Conservation (phyloP, 2,797 vertebrate species). For the Helostoma temminkii region DNA sequence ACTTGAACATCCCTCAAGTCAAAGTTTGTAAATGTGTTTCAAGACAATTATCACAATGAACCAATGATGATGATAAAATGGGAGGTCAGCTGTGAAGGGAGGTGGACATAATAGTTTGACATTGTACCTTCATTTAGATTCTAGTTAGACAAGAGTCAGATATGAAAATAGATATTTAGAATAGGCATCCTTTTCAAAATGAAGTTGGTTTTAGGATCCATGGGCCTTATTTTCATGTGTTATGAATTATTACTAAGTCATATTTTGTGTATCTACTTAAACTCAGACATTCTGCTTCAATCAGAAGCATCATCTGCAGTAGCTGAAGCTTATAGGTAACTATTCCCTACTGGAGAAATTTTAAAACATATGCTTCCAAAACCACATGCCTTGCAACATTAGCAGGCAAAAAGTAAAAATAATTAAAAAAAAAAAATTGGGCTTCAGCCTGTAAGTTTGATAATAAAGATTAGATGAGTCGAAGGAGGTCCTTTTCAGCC, state of each 20-base stretch:
- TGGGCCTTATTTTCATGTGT: too few species aligned
- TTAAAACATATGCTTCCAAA: slow-evolving; percentile 19
- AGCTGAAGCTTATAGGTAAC: slow-evolving; percentile 1
- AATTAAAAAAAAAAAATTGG: slow-evolving; percentile 7
- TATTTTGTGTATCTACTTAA: background rate
- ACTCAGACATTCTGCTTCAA: slow-evolving; percentile 17
- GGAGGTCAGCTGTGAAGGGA: slow-evolving; percentile 11
- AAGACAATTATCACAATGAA: slow-evolving; percentile 20
- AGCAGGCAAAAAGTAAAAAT: slow-evolving; percentile 1
- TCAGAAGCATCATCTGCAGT: background rate
- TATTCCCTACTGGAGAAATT: slow-evolving; percentile 4
- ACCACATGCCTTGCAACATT: slow-evolving; percentile 1
- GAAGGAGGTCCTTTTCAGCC: slow-evolving; percentile 30
- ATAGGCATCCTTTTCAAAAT: too few species aligned
- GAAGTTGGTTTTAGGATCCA: too few species aligned
- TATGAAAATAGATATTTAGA: too few species aligned
- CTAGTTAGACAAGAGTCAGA: too few species aligned
- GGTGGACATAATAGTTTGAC: background rate
- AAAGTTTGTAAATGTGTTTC: slow-evolving; percentile 12
- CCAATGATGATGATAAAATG: slow-evolving; percentile 17
- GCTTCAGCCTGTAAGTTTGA: background rate
- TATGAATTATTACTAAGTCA: background rate
- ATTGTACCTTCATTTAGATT: too few species aligned
- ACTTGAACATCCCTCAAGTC: background rate
- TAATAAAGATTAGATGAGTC: slow-evolving; percentile 35